Percentiles rank a stretch among this genome's conserved stretches.
Conservation (phyloP, 92 coral and sea anemone genomes). For the Epizoanthus rinbou region DNA sequence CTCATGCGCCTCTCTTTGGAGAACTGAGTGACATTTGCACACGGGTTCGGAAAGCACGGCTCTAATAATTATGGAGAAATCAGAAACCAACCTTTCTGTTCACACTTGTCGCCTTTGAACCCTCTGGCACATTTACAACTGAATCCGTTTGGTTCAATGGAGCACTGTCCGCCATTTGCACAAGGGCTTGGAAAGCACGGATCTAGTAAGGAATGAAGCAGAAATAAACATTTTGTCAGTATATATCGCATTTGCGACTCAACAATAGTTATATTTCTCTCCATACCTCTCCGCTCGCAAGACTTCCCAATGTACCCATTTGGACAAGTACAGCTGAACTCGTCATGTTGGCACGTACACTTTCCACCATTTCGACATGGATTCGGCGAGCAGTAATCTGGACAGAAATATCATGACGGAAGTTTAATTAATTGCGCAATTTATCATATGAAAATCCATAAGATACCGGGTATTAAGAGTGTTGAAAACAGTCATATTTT, state of each 20-base stretch:
- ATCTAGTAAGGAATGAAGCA: neutral
- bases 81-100: neutral
- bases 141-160: neutral
- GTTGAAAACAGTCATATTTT: too few species aligned
- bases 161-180: neutral
- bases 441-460: too few species aligned
- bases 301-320: neutral
- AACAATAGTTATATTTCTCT: neutral
- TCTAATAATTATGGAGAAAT: too few species aligned
- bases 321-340: slow-evolving; percentile 1
- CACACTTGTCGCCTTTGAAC: slow-evolving; percentile 12
- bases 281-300: neutral
- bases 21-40: too few species aligned
- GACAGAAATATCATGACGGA: neutral
- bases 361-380: slow-evolving; percentile 19
- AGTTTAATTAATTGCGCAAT: too few species aligned
- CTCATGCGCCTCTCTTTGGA: too few species aligned
- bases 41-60: too few species aligned
- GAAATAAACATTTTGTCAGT: neutral
- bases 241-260: neutral
- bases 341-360: neutral
- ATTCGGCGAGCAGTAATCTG: slow-evolving; percentile 21
- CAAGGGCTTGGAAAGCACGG: slow-evolving; percentile 18
- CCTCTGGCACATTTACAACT: neutral
- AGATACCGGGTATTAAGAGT: too few species aligned